Evolutionary conservation across 2,888 invertebrate genomes (phyloP).

Genomic region (Thera britannica): DNA sequence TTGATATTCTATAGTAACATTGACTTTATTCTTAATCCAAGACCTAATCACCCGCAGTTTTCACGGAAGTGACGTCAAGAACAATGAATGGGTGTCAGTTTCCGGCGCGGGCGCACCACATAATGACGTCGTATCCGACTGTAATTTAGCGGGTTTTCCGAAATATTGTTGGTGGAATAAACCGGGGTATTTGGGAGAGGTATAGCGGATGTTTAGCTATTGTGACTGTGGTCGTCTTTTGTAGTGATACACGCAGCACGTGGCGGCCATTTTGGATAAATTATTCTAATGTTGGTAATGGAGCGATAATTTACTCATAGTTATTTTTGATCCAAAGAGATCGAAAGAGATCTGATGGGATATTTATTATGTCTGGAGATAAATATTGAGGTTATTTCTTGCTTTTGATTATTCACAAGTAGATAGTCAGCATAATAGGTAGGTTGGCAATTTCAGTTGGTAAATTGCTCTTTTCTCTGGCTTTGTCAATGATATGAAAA

Average conservation of each 20-base stretch:
- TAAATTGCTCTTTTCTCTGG: too few relatives aligned
- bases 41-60: slow-evolving; percentile 31
- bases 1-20: not conserved
- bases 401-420: too few relatives aligned
- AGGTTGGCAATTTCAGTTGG: too few relatives aligned
- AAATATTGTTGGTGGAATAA: slow-evolving; percentile 60
- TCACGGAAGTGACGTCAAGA: slow-evolving; percentile 62
- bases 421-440: too few relatives aligned
- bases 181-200: slow-evolving; percentile 3
- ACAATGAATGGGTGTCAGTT: slow-evolving; percentile 66
- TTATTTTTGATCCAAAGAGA: not conserved
- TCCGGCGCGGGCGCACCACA: slow-evolving; percentile 71
- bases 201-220: slow-evolving; percentile 28
- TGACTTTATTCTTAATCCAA: slow-evolving; percentile 1
- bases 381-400: too few relatives aligned
- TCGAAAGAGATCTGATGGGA: too few relatives aligned
- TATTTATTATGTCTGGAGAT: not conserved
- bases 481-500: too few relatives aligned
- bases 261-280: slow-evolving; percentile 22
- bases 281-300: slow-evolving; percentile 6
- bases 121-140: slow-evolving; percentile 74
- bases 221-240: slow-evolving; percentile 12
- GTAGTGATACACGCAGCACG: slow-evolving; percentile 24
- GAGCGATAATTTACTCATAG: slow-evolving; percentile 17
- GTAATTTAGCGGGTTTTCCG: slow-evolving; percentile 67